Conservation (phyloP, 1,140 invertebrate genomes). For the Psilanteris sp. region DNA sequence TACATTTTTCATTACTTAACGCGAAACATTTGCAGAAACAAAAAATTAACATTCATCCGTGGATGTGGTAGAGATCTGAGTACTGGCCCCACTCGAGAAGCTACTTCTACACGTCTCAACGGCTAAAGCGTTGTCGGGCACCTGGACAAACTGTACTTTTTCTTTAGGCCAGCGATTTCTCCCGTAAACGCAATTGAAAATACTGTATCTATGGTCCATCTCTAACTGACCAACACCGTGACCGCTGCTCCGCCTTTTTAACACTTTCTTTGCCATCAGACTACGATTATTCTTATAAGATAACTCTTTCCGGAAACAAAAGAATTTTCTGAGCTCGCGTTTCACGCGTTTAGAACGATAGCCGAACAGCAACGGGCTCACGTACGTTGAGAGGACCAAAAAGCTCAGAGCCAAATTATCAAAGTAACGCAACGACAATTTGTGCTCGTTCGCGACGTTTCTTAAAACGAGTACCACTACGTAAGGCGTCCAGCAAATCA, state of each 20-base stretch:
- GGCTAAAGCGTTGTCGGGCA: constrained; percentile 77
- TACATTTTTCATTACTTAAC: constrained; percentile 6
- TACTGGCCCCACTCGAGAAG: constrained; percentile 81
- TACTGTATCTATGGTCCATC: constrained; percentile 72
- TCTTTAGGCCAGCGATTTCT: constrained; percentile 75
- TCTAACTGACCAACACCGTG: constrained; percentile 71
- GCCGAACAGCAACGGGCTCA: constrained; percentile 89
- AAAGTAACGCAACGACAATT: constrained; percentile 69
- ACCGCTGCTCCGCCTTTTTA: constrained; percentile 72
- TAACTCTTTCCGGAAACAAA: constrained; percentile 78
- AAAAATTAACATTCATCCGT: constrained; percentile 74
- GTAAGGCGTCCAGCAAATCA: constrained; percentile 86
- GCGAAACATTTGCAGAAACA: constrained; percentile 2
- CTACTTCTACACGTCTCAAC: constrained; percentile 80
- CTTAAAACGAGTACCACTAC: constrained; percentile 80
- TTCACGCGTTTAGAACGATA: constrained; percentile 88
- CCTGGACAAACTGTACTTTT: constrained; percentile 78
- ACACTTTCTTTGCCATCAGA: constrained; percentile 76
- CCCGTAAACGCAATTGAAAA: constrained; percentile 76
- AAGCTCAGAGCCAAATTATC: constrained; percentile 83
- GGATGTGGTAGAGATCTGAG: constrained; percentile 79
- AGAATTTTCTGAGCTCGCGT: constrained; percentile 84
- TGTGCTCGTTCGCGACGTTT: constrained; percentile 69
- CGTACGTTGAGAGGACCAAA: constrained; percentile 84
- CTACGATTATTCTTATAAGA: constrained; percentile 78